Percentiles rank a stretch among this genome's conserved stretches.
phyloP scores from a whole-genome alignment of 2,797 vertebrate species.

The Emys orbicularis region DNA sequence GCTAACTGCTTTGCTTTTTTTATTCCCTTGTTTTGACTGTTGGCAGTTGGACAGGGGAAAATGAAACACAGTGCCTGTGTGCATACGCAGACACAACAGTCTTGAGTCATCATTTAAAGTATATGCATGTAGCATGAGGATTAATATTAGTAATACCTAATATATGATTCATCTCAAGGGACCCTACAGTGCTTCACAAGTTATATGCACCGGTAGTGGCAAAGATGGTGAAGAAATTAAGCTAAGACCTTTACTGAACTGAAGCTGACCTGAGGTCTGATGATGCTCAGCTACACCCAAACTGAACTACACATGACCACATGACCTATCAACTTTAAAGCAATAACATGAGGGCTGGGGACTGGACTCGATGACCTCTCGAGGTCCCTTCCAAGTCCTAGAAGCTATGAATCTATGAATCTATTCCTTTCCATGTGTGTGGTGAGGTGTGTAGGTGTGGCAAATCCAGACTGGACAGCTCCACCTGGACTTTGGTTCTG shows the following conservation, averaged over 20 bases:
- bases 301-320: slow-evolving; percentile 30
- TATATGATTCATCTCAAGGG: not conserved
- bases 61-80: not conserved
- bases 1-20: slow-evolving; percentile 5
- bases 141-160: slow-evolving; percentile 23
- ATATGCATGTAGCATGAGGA: slow-evolving; percentile 22
- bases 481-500: not conserved
- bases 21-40: slow-evolving; percentile 25
- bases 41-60: slow-evolving; percentile 15
- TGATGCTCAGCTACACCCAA: slow-evolving; percentile 44
- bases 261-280: slow-evolving; percentile 50
- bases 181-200: not conserved
- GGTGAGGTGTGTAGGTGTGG: not conserved
- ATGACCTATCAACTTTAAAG: slow-evolving; percentile 39
- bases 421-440: slow-evolving; percentile 10
- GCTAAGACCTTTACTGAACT: slow-evolving; percentile 44
- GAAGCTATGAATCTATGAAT: not conserved
- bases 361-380: too few relatives aligned
- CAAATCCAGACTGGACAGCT: not conserved
- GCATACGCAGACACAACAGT: not conserved
- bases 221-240: slow-evolving; percentile 50
- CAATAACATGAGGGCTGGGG: not conserved
- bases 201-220: slow-evolving; percentile 13
- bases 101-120: slow-evolving; percentile 10
- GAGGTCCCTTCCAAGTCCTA: too few relatives aligned